Base-by-base conservation (phyloP, 2,113 vertebrate species). In the Eulacestoma nigropectus region DNA sequence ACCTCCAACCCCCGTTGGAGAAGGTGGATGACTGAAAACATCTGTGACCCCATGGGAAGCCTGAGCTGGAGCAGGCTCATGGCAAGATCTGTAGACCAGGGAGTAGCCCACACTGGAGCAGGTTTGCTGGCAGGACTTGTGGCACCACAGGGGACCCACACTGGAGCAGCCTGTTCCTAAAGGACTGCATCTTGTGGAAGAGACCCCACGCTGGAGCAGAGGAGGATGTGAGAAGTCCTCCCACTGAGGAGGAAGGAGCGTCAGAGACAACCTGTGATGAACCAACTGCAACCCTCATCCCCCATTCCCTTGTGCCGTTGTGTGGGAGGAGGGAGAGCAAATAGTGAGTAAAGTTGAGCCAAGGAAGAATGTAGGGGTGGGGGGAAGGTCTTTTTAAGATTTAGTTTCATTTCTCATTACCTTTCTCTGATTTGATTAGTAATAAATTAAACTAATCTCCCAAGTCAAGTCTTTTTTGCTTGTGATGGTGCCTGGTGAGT, bases 231-330 rank as follows among this genome's bases (percentile, higher is more conserved):
- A 47, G 26, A 16, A 55, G 16, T 47, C 29, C 5, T 62, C 13
- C 23, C 4, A 3, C 19, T 39, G 19, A 55, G 12, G 19, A 55
- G 41, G 19, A 70, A 70, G 9, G 16, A 4, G 1, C 3, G 3
- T 29, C 49, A 70, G 29, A 47, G 29, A 70, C n/a, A 39, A 25
- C 6, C 9, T 15, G 13, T 14, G 25, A 17, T 70, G 41, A 70
- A 20, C 5, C 20, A 33, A 1, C 16, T 25, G n/a, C 49, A 52
- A 15, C 10, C 8, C 5, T 15, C 42, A 17, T 32, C 29, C 20
- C 32, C 42, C 9, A 16, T 20, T 29, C 20, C 8, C 2, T 29
- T 44, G 29, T 9, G 11, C 29, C 0, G 0, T 14, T 32, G 16
- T 30, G 4, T 8, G 27, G 21, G 20, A 77, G 21, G 9, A 59